Evolutionary conservation across 2,888 invertebrate genomes (phyloP).

Genomic region (Polymixis lichenea): DNA sequence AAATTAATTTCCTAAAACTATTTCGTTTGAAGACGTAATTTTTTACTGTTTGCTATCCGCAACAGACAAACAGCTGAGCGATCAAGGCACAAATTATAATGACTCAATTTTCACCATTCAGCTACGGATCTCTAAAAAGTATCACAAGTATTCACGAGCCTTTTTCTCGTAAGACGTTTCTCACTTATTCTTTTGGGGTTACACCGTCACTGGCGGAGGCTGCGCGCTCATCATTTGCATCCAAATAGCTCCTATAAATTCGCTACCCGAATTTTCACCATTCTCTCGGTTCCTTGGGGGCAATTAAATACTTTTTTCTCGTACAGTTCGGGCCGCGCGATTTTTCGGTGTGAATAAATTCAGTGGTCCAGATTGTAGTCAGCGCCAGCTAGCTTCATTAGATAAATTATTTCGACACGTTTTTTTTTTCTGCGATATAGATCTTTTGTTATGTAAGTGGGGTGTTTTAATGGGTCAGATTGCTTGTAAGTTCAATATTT

Average conservation of each 20-base stretch:
- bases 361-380: slow-evolving; percentile 84
- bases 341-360: slow-evolving; percentile 86
- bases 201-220: slow-evolving; percentile 83
- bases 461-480: slow-evolving; percentile 31
- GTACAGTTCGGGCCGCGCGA: slow-evolving; percentile 77
- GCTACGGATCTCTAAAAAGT: slow-evolving; percentile 67
- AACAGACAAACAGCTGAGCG: background rate
- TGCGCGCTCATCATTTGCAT: slow-evolving; percentile 89
- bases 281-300: slow-evolving; percentile 87
- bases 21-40: background rate
- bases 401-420: slow-evolving; percentile 80
- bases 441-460: slow-evolving; percentile 55
- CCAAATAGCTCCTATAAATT: slow-evolving; percentile 90
- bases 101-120: background rate
- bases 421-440: slow-evolving; percentile 58
- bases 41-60: background rate
- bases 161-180: slow-evolving; percentile 87
- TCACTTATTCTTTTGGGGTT: slow-evolving; percentile 89
- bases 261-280: slow-evolving; percentile 89
- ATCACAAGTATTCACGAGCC: slow-evolving; percentile 78
- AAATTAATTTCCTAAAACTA: too few species aligned
- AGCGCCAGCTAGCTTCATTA: slow-evolving; percentile 81
- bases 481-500: background rate
- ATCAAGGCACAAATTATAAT: background rate
- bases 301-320: slow-evolving; percentile 89